Evolutionary conservation across 2,888 invertebrate genomes (phyloP).

Genomic region (Psylliodes chrysocephalus): DNA sequence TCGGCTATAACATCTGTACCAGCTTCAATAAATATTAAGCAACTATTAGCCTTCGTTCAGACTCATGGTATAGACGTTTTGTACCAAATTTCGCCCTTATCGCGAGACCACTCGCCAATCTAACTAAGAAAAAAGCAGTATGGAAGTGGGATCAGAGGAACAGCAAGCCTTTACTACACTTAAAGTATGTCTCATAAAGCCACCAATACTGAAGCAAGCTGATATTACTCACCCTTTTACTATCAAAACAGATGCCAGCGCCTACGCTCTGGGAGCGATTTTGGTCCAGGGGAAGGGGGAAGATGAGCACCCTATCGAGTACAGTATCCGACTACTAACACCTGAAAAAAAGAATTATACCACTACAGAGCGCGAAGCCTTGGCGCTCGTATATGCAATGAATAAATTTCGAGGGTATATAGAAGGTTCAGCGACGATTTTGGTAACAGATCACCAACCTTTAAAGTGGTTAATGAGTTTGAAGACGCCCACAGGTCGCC

Average conservation of each 20-base stretch:
- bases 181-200: too few species aligned
- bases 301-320: constrained; percentile 48
- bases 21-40: too few species aligned
- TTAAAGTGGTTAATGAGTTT: neutral
- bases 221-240: constrained; percentile 41
- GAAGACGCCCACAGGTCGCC: constrained; percentile 10
- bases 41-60: too few species aligned
- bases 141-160: constrained; percentile 33
- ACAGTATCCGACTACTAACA: constrained; percentile 47
- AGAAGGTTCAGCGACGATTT: neutral
- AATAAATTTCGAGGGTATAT: constrained; percentile 55
- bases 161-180: constrained; percentile 31
- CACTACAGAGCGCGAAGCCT: constrained; percentile 44
- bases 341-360: constrained; percentile 43
- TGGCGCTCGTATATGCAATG: constrained; percentile 52
- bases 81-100: too few species aligned
- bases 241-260: constrained; percentile 48
- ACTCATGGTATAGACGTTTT: constrained; percentile 40
- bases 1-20: too few species aligned
- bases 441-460: neutral
- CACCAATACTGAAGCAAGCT: too few species aligned
- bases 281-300: too few species aligned
- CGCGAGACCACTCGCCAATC: constrained; percentile 36
- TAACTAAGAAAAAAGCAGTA: constrained; percentile 31
- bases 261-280: constrained; percentile 44